These are phyloP conservation scores for Platygyra sinensis DNA, from an alignment of 64 coral and sea anemone species.

Conservation along the genomic window DNA sequence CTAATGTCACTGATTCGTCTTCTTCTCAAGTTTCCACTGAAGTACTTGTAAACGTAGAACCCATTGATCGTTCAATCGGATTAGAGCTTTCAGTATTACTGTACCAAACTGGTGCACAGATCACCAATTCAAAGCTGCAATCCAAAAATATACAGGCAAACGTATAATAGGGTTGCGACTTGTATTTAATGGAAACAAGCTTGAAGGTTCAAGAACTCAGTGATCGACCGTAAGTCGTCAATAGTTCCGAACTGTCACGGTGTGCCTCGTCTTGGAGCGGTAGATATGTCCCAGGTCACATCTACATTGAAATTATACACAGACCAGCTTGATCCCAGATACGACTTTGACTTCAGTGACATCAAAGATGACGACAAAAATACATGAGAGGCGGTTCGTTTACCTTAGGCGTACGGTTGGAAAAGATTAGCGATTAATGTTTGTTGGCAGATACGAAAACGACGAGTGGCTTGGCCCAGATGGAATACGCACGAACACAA, in stretches of 20 bases:
- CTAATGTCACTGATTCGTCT: neutral
- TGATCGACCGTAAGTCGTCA: neutral
- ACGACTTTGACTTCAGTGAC: constrained; percentile 67
- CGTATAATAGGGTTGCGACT: no score
- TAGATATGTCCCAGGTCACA: neutral
- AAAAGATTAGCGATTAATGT: constrained; percentile 65
- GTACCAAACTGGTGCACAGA: neutral
- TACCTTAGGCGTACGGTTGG: constrained; percentile 73
- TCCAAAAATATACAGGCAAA: no score
- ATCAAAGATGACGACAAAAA: constrained; percentile 41
- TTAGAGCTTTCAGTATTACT: neutral
- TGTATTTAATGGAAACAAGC: no score
- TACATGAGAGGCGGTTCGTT: constrained; percentile 53
- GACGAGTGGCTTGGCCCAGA: constrained; percentile 63
- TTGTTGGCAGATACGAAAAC: constrained; percentile 24
- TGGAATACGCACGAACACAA: constrained; percentile 34
- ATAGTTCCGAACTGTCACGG: constrained; percentile 1
- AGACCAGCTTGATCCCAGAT: constrained; percentile 51
- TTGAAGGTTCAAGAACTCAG: constrained; percentile 15
- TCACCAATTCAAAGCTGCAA: neutral
- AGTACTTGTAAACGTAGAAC: neutral
- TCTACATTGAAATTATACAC: constrained; percentile 1
- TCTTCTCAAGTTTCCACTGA: neutral
- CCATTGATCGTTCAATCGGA: no score
- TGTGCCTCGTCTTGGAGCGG: neutral